phyloP scores from a whole-genome alignment of 2,888 invertebrate genomes.

The Dicranocentrus wangi region DNA sequence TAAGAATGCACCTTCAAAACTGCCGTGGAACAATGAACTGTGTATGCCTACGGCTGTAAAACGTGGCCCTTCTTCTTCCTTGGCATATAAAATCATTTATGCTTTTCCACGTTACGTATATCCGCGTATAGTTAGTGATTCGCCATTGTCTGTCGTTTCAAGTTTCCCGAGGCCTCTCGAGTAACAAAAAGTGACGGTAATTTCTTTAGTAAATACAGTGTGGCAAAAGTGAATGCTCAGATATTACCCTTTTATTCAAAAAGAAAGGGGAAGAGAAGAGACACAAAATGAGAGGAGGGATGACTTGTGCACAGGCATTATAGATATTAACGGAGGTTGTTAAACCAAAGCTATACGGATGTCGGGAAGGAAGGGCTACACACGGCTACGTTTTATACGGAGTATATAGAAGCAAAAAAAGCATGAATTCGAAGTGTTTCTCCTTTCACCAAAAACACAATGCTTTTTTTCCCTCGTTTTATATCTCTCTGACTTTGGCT shows the following conservation, averaged over 20 bases:
- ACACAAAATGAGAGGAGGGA: not conserved
- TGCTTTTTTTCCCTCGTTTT: not conserved
- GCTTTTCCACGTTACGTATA: too few relatives aligned
- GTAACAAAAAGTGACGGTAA: conserved; percentile 32
- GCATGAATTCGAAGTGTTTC: not conserved
- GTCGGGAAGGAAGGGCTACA: too few relatives aligned
- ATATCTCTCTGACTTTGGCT: conserved; percentile 1
- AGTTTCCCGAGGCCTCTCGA: not conserved
- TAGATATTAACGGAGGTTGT: too few relatives aligned
- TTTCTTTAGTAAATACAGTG: conserved; percentile 22
- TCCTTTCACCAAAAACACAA: conserved; percentile 14
- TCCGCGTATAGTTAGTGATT: not conserved
- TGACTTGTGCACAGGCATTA: too few relatives aligned
- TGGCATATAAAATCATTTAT: too few relatives aligned
- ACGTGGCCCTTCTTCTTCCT: too few relatives aligned
- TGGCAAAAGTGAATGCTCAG: conserved; percentile 22
- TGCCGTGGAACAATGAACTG: too few relatives aligned
- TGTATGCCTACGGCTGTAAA: too few relatives aligned
- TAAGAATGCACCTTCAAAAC: too few relatives aligned
- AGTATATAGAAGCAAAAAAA: too few relatives aligned
- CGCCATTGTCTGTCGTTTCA: conserved; percentile 6
- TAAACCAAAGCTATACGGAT: not conserved
- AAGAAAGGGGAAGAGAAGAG: not conserved
- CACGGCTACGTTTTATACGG: too few relatives aligned
- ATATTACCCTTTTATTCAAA: conserved; percentile 10